Evolutionary conservation across 2,113 vertebrate genomes (phyloP).

Genomic region (Reinhardtius hippoglossoides): DNA sequence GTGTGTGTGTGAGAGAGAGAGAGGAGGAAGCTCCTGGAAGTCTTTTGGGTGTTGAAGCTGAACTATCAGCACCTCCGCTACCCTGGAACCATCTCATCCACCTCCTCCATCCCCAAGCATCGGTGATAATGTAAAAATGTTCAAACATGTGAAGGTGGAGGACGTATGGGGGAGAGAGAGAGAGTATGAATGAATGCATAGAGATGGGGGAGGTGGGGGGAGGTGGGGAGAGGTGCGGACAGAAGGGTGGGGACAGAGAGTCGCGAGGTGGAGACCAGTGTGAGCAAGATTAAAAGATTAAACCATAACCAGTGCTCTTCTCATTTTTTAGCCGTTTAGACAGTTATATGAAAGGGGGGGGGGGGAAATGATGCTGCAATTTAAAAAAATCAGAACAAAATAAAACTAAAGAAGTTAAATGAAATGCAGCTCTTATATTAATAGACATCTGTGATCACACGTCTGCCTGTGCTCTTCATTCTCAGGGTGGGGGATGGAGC

Average conservation of each 20-base stretch:
- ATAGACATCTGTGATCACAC: conserved; percentile 23
- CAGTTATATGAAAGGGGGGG: not conserved
- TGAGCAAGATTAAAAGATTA: conserved; percentile 18
- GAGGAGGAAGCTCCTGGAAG: conserved; percentile 37
- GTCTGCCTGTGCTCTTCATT: conserved; percentile 37
- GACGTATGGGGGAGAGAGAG: not conserved
- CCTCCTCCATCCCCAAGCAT: conserved; percentile 59
- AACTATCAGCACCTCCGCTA: conserved; percentile 50
- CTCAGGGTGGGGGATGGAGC: conserved; percentile 2
- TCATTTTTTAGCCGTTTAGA: conserved; percentile 4
- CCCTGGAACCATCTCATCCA: conserved; percentile 52
- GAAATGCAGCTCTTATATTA: conserved; percentile 31
- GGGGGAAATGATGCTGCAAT: not conserved
- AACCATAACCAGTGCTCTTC: not conserved
- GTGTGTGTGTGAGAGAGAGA: not conserved
- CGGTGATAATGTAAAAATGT: conserved; percentile 43
- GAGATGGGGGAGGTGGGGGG: not conserved
- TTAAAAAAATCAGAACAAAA: not conserved
- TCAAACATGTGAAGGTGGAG: conserved; percentile 11
- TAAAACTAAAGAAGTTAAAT: conserved; percentile 11
- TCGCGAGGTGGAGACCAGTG: conserved; percentile 14
- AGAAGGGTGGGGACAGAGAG: conserved; percentile 33
- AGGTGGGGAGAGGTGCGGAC: conserved; percentile 20
- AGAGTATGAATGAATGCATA: conserved; percentile 6
- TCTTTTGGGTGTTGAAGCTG: conserved; percentile 39